A percentile compares a stretch with the other conserved stretches of the same genome.
Evolutionary conservation across 2,797 vertebrate species (phyloP).

Genomic region (Yasuhikotakia modesta): DNA sequence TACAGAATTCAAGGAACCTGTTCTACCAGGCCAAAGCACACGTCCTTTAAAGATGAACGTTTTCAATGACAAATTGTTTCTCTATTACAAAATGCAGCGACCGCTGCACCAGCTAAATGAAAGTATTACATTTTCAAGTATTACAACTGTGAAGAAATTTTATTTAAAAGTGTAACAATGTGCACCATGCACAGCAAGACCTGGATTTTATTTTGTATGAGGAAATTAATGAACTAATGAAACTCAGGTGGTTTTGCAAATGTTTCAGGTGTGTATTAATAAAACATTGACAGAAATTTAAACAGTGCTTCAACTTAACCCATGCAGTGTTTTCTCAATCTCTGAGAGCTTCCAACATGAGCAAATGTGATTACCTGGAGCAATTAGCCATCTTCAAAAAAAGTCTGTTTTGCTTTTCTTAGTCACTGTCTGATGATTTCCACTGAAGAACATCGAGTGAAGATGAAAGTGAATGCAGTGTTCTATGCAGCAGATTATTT

Average conservation of each 20-base stretch:
- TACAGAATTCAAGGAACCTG: background rate
- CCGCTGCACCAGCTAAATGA: no score
- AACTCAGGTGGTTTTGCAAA: background rate
- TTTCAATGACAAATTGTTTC: background rate
- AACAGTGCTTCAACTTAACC: background rate
- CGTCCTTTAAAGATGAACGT: background rate
- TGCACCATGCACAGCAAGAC: no score
- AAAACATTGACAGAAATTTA: background rate
- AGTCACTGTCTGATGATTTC: background rate
- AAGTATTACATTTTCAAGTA: no score
- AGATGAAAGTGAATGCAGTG: constrained; percentile 5
- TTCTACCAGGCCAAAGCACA: background rate
- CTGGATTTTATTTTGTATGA: no score
- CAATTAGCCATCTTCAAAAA: constrained; percentile 39
- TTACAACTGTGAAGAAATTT: no score
- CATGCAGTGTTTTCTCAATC: background rate
- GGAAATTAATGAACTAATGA: background rate
- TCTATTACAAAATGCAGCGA: background rate
- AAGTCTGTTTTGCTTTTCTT: background rate
- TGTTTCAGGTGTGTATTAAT: background rate
- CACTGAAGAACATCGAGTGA: background rate
- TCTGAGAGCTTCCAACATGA: background rate
- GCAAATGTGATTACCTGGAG: constrained; percentile 22
- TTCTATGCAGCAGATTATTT: constrained; percentile 3
- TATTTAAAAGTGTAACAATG: no score